Conservation (phyloP, 2,113 vertebrate species). For the Morone saxatilis region DNA sequence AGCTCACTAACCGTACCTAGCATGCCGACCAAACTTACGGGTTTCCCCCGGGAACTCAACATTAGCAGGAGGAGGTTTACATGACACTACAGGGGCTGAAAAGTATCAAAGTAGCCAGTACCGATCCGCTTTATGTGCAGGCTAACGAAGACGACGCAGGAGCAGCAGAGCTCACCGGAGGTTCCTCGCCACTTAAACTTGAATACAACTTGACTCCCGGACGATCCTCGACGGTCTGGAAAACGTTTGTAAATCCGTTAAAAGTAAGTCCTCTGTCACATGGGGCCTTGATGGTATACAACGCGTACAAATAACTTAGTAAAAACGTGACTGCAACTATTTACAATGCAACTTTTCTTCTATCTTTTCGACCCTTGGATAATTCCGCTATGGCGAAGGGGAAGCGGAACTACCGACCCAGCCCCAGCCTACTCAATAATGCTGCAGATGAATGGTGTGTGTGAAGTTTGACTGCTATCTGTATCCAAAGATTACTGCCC, state of each 20-base stretch:
- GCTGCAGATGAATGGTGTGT: conserved; percentile 51
- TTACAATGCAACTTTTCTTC: conserved; percentile 73
- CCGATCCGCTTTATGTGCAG: conserved; percentile 26
- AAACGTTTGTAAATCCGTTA: conserved; percentile 37
- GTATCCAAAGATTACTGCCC: not conserved
- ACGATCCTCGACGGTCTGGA: conserved; percentile 34
- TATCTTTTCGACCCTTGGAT: conserved; percentile 68
- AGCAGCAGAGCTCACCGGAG: conserved; percentile 73
- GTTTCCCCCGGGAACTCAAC: not conserved
- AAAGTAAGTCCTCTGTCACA: conserved; percentile 29
- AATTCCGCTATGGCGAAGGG: conserved; percentile 80
- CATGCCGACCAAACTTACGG: not conserved
- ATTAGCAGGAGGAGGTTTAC: not conserved
- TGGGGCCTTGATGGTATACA: not conserved
- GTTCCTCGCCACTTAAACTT: conserved; percentile 63
- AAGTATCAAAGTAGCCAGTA: not conserved
- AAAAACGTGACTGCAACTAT: conserved; percentile 51
- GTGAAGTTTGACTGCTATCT: not conserved
- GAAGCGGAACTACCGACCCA: conserved; percentile 85
- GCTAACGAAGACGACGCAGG: conserved; percentile 53
- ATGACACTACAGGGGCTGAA: not conserved
- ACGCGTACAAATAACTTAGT: conserved; percentile 13
- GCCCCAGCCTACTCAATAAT: conserved; percentile 62
- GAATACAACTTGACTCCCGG: conserved; percentile 55
- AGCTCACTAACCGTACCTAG: conserved; percentile 14